Evolutionary conservation across 2,888 invertebrate species (phyloP).

Genomic region (Rhagonycha lutea): DNA sequence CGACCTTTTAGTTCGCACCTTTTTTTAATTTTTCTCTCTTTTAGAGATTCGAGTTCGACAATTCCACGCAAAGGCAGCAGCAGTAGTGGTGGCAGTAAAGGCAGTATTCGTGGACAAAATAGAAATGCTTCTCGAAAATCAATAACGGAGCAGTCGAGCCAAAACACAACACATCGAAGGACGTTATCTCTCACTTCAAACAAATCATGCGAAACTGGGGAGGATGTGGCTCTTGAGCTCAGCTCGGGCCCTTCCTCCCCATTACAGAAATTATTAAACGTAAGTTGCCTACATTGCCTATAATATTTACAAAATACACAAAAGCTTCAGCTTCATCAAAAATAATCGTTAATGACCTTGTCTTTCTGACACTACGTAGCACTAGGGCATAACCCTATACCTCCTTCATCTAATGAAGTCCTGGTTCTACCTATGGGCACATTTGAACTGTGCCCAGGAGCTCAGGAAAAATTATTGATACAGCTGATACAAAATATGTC

Average conservation of each 20-base stretch:
- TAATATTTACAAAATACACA: no score
- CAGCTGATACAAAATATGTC: no score
- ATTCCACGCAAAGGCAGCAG: slow-evolving; percentile 52
- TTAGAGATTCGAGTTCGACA: slow-evolving; percentile 49
- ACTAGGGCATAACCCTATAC: no score
- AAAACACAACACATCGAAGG: slow-evolving; percentile 60
- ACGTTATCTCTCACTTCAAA: slow-evolving; percentile 53
- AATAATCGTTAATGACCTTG: no score
- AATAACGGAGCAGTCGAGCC: slow-evolving; percentile 59
- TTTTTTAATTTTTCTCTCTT: slow-evolving; percentile 8
- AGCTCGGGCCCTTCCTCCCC: slow-evolving; percentile 62
- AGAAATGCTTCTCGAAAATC: slow-evolving; percentile 54
- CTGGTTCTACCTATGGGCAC: no score
- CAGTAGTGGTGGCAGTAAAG: slow-evolving; percentile 44
- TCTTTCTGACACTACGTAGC: no score
- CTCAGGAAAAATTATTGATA: no score
- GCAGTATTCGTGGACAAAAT: slow-evolving; percentile 56
- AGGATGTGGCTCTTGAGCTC: slow-evolving; percentile 61
- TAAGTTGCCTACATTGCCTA: no score
- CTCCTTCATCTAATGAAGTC: no score
- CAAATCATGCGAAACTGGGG: slow-evolving; percentile 56
- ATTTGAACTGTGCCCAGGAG: no score
- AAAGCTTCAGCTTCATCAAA: no score
- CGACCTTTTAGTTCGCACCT: background rate
- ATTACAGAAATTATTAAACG: slow-evolving; percentile 66